Evolutionary conservation across 2,888 invertebrate species (phyloP), one percentile per base, ranked within the genome.

Genomic region (Dynastes maya): DNA sequence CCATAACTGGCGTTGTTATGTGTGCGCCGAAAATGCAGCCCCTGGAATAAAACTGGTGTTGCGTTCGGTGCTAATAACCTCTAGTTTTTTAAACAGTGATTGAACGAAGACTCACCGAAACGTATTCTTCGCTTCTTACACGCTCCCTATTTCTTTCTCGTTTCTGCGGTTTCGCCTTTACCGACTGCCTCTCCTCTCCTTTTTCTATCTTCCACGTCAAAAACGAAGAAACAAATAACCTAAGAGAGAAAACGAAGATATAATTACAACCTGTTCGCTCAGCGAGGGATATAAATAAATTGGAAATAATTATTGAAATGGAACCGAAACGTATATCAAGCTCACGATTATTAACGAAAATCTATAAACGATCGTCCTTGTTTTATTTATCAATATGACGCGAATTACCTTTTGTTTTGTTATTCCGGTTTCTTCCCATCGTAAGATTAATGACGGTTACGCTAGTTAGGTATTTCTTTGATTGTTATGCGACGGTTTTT

Each of bases 11-110:
- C 79, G 78, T 80, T 61, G 72, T 74, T 74, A 74, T 61, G 72
- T 74, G 72, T 82, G 80, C 78, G 79, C 79, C 81, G 81, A 81
- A 81, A 82, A 81, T 80, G 80, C 81, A 82, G 80, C 80, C 80
- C 79, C 81, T 76, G 80, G 78, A 81, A 76, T 81, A 78, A 78
- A 70, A 78, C 80, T 78, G 77, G 76, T 76, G 71, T 74, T 74
- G 61, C 68, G 74, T 79, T 78, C 81, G 79, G 81, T 81, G 82
- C 82, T 82, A 81, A 82, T 82, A 82, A 82, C 82, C 82, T 82
- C 79, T 63, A 74, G 80, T 80, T 82, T 81, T 79, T 80, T 79
- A 72, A 64, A 63, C 78, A 71, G 45, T 78, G 78, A 78, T 78
- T 78, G 78, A 78, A 78, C 71, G 78, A 49, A 78, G 71, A 71